phyloP scores from a whole-genome alignment of 2,888 invertebrate genomes.

The Venusia cambrica region DNA sequence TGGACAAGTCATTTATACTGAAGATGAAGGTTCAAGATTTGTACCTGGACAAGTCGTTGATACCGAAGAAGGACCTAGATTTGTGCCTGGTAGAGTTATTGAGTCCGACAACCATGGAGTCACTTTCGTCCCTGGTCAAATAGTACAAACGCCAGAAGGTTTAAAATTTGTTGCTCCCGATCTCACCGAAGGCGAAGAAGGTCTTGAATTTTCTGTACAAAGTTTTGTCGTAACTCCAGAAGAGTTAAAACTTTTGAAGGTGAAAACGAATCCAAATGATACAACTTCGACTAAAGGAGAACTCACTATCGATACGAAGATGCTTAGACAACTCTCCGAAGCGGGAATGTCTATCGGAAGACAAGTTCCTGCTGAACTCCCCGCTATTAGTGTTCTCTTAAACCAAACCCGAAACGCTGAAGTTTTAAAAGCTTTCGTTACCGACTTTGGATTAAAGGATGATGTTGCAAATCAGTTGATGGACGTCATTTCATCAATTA shows the following conservation, averaged over 20 bases:
- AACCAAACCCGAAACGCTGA: conserved; percentile 75
- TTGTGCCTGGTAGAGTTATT: conserved; percentile 87
- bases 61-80: conserved; percentile 85
- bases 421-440: conserved; percentile 70
- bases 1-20: conserved; percentile 86
- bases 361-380: conserved; percentile 82
- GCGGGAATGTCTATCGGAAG: conserved; percentile 86
- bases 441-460: conserved; percentile 74
- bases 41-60: conserved; percentile 87
- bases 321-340: conserved; percentile 84
- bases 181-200: conserved; percentile 83
- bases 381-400: conserved; percentile 81
- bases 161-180: conserved; percentile 86
- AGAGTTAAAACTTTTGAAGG: conserved; percentile 71
- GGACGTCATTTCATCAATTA: conserved; percentile 73
- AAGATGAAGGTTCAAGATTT: conserved; percentile 81
- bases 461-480: conserved; percentile 76
- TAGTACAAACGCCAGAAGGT: conserved; percentile 86
- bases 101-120: conserved; percentile 86
- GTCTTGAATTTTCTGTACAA: conserved; percentile 86
- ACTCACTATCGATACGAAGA: conserved; percentile 83
- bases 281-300: conserved; percentile 80
- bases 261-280: conserved; percentile 75
- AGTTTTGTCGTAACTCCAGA: conserved; percentile 82
- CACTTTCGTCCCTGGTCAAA: conserved; percentile 90